A percentile compares a stretch with the other conserved stretches of the same genome.
Evolutionary conservation across 2,797 vertebrate genomes (phyloP).

Genomic region (Rhinatrema bivittatum): DNA sequence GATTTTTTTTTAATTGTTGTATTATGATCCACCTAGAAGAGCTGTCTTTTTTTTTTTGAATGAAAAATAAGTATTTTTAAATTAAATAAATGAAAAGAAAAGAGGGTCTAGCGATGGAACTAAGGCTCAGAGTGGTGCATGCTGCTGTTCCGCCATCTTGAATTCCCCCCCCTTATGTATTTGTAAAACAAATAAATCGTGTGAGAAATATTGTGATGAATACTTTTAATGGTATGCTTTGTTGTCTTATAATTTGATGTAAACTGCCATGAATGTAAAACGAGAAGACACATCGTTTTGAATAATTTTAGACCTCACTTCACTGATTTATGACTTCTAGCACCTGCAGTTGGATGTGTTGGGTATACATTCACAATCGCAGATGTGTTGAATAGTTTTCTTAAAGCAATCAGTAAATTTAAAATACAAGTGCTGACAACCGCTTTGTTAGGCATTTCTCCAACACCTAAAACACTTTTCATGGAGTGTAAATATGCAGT

Average conservation of each 20-base stretch:
- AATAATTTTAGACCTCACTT: slow-evolving; percentile 16
- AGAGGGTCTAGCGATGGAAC: too few species aligned
- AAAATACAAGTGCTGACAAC: slow-evolving; percentile 26
- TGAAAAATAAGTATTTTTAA: too few species aligned
- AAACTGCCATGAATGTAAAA: slow-evolving; percentile 8
- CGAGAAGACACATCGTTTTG: neutral
- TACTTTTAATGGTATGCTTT: neutral
- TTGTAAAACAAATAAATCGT: too few species aligned
- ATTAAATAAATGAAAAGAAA: too few species aligned
- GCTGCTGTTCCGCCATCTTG: neutral
- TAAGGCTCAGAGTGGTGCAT: too few species aligned
- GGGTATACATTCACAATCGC: slow-evolving; percentile 12
- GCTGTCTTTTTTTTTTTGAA: too few species aligned
- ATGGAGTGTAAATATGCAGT: too few species aligned
- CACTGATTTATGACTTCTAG: slow-evolving; percentile 7
- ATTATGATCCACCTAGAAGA: too few species aligned
- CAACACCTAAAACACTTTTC: slow-evolving; percentile 18
- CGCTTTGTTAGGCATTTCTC: slow-evolving; percentile 20
- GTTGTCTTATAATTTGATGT: too few species aligned
- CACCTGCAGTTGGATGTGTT: neutral
- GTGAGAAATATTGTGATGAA: neutral
- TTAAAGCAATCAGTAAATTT: slow-evolving; percentile 28
- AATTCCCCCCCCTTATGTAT: too few species aligned
- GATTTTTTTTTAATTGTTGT: too few species aligned
- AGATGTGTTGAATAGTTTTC: slow-evolving; percentile 20